phyloP scores from a whole-genome alignment of 2,888 invertebrate species.

The Carabus problematicus region DNA sequence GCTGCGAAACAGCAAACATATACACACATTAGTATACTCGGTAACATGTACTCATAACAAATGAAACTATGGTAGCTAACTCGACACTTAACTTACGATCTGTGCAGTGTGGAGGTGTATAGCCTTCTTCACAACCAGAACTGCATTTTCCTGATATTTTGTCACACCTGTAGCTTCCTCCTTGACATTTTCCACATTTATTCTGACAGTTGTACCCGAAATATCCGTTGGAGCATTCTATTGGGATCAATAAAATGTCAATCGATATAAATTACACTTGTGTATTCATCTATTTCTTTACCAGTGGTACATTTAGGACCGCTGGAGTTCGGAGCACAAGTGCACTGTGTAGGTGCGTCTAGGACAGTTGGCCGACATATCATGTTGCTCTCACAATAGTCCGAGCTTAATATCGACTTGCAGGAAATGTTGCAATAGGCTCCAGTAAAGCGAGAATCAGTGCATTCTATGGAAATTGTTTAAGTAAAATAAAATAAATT shows the following conservation, averaged over 20 bases:
- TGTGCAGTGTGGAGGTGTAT: slow-evolving; percentile 8
- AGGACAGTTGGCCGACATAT: slow-evolving; percentile 2
- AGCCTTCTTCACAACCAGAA: slow-evolving; percentile 12
- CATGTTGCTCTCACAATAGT: neutral
- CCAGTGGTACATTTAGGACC: slow-evolving; percentile 1
- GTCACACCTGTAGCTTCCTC: neutral
- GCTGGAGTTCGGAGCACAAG: neutral
- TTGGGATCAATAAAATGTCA: neutral
- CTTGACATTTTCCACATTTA: slow-evolving; percentile 19
- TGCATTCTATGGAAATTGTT: slow-evolving; percentile 1
- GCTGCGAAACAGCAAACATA: neutral
- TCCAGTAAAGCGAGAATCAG: neutral
- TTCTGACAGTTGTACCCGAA: slow-evolving; percentile 27
- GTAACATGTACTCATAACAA: no score
- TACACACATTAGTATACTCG: no score
- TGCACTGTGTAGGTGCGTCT: neutral
- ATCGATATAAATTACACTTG: neutral
- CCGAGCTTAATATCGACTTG: neutral
- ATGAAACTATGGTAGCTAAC: no score
- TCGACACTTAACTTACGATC: slow-evolving; percentile 6
- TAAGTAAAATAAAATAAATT: neutral
- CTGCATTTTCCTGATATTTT: slow-evolving; percentile 16
- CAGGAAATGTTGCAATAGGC: slow-evolving; percentile 4
- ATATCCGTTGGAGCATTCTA: slow-evolving; percentile 7
- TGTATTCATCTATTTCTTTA: slow-evolving; percentile 11